phyloP scores from a whole-genome alignment of 2,797 vertebrate species.

The Podarcis siculus region DNA sequence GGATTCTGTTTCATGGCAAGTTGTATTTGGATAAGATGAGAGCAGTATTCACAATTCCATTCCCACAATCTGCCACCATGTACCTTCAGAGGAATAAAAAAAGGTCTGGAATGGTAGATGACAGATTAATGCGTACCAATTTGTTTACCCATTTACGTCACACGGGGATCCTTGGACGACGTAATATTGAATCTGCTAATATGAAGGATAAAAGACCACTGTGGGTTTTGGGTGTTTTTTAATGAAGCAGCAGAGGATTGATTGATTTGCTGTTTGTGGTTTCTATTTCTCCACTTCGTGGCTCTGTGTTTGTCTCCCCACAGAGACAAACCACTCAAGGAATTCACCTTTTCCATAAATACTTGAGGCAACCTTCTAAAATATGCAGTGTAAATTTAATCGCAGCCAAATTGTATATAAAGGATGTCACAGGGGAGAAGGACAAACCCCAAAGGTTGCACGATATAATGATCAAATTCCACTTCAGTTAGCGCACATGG shows the following conservation, averaged over 20 bases:
- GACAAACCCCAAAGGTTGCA: background rate
- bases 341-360: constrained; percentile 57
- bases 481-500: background rate
- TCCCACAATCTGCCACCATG: background rate
- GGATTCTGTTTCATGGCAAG: no score
- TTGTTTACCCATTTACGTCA: constrained; percentile 47
- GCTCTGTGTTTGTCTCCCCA: constrained; percentile 14
- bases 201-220: constrained; percentile 25
- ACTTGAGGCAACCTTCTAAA: constrained; percentile 32
- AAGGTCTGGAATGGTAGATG: background rate
- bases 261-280: constrained; percentile 17
- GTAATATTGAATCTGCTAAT: constrained; percentile 56
- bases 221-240: background rate
- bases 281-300: constrained; percentile 16
- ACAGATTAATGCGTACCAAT: constrained; percentile 46
- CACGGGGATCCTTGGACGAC: constrained; percentile 59
- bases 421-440: background rate
- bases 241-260: constrained; percentile 45
- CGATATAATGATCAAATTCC: background rate
- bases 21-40: no score
- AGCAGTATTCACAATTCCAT: background rate
- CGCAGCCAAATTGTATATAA: background rate
- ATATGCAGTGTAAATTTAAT: background rate
- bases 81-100: background rate
- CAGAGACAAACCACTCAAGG: constrained; percentile 40